phyloP scores from a whole-genome alignment of 2,113 vertebrate genomes.

The Amphiprion ocellaris region DNA sequence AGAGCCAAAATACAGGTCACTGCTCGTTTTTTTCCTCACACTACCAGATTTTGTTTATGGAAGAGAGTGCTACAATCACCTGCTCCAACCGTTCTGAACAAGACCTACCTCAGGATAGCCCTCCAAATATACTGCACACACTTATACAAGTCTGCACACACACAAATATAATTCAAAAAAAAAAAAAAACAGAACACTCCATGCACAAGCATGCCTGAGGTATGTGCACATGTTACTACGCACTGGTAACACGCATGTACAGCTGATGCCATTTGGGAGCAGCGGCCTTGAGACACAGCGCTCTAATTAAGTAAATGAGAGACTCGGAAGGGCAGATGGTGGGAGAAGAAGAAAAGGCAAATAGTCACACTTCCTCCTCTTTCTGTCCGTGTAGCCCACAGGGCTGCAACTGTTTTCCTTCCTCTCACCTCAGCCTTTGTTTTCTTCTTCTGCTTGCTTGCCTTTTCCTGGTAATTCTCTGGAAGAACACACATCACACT shows the following conservation, averaged over 20 bases:
- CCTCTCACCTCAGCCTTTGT: slow-evolving; percentile 45
- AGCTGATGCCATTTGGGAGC: slow-evolving; percentile 57
- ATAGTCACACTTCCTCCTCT: slow-evolving; percentile 53
- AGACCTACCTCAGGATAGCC: slow-evolving; percentile 48
- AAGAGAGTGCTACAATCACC: slow-evolving; percentile 41
- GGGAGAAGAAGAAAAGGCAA: slow-evolving; percentile 49
- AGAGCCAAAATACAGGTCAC: slow-evolving; percentile 44
- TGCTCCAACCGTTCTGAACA: slow-evolving; percentile 43
- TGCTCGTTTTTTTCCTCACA: neutral
- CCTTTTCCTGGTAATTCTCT: slow-evolving; percentile 23
- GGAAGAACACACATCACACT: slow-evolving; percentile 11
- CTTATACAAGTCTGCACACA: neutral
- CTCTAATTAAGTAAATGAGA: slow-evolving; percentile 77
- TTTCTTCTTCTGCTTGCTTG: slow-evolving; percentile 6
- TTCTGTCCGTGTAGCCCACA: slow-evolving; percentile 37
- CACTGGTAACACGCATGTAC: slow-evolving; percentile 14
- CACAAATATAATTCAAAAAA: neutral
- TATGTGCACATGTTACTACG: slow-evolving; percentile 11
- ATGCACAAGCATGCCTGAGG: slow-evolving; percentile 12
- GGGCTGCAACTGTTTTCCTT: slow-evolving; percentile 61
- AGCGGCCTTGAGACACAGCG: slow-evolving; percentile 40
- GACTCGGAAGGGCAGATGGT: slow-evolving; percentile 70
- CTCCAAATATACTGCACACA: neutral
- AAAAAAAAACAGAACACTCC: neutral
- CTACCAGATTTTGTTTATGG: slow-evolving; percentile 38